These are phyloP conservation scores for Poecilia picta DNA, from an alignment of 2,797 vertebrate species.

Conservation along the genomic window DNA sequence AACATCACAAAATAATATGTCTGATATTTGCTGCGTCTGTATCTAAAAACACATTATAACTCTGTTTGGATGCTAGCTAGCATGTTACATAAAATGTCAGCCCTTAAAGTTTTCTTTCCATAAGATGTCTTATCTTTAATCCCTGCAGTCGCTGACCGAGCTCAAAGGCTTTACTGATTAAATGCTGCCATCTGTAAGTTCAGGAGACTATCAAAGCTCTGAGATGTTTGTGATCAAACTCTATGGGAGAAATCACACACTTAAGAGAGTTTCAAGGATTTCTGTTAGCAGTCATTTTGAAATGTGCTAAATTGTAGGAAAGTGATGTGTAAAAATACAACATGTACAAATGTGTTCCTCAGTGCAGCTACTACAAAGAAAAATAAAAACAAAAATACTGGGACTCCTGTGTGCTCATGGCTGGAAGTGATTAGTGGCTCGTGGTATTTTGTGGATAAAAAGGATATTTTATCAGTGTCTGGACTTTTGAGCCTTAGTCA, in stretches of 20 bases:
- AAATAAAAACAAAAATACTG: not conserved
- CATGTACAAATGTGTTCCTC: slow-evolving; percentile 4
- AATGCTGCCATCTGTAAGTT: slow-evolving; percentile 60
- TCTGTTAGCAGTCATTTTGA: slow-evolving; percentile 17
- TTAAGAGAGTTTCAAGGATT: slow-evolving; percentile 16
- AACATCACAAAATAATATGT: not conserved
- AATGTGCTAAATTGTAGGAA: slow-evolving; percentile 18
- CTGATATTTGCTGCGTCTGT: not conserved
- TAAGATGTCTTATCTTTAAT: slow-evolving; percentile 42
- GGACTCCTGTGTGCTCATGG: not conserved
- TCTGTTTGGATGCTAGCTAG: not conserved
- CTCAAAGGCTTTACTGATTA: slow-evolving; percentile 46
- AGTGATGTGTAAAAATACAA: slow-evolving; percentile 10
- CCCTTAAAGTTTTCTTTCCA: slow-evolving; percentile 13
- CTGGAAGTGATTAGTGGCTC: slow-evolving; percentile 14
- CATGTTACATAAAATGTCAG: not conserved
- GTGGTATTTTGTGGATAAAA: slow-evolving; percentile 30
- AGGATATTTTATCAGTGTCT: slow-evolving; percentile 33
- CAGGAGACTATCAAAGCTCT: slow-evolving; percentile 5
- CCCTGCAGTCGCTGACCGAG: slow-evolving; percentile 25
- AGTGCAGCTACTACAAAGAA: slow-evolving; percentile 7
- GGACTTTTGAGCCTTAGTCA: slow-evolving; percentile 25
- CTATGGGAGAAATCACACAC: slow-evolving; percentile 35
- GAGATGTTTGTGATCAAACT: slow-evolving; percentile 50
- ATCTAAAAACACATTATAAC: slow-evolving; percentile 15